Evolutionary conservation across 1,140 invertebrate species (phyloP), one percentile per base, ranked within the genome.

Genomic region (Nasonia vitripennis): DNA sequence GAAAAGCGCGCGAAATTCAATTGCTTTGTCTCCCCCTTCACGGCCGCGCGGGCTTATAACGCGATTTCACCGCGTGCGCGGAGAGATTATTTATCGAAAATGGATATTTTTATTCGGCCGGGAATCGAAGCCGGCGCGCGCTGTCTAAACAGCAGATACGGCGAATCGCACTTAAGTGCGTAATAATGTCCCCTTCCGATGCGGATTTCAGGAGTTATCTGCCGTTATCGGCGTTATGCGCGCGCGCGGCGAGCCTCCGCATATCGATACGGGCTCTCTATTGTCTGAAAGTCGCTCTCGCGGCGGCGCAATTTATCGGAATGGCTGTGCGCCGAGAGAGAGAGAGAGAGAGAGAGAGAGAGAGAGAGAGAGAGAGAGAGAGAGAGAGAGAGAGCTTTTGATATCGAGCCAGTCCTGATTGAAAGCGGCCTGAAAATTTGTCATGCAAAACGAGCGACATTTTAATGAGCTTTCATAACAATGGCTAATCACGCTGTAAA

Each of bases 71-170:
- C 31, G 10, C 27, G 27, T 27, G 27, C 27, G 4, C 2, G 45
- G 41, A 34, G 62, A 68, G 34, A 55, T 55, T 17, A 71, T 31
- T 78, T 78, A 70, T 78, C 75, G 67, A 77, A 78, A 45, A 70
- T 27, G 41, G 23, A 84, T 78, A 70, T 51, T 78, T 84, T 84
- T 84, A 83, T 83, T 78, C 23, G 20, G 14, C 11, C 41, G 75
- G 34, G 48, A 78, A 70, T 55, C 48, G 20, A 12, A 70, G 67
- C 27, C 27, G 0, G 34, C 27, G 27, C 27, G 17, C 12, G 62
- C 77, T 84, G 77, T 73, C 20, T 48, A 68, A 84, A 55, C 75
- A 73, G 37, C 55, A 55, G 78, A 79, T 79, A 79, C 23, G 5
- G 51, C 31, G 0, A 23, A 23, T n/a, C 75, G 5, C n/a, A 7